These are phyloP conservation scores for human (Homo sapiens) DNA, from an alignment of 2,113 vertebrate species.

Conservation along the genomic window GRCh38 chr1:234040501-234041000, in stretches of 20 bases:
- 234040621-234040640: background rate
- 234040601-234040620: background rate
- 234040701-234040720: background rate
- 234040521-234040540: background rate
- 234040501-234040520: too few species aligned
- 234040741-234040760: background rate
- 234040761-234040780: background rate
- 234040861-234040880: background rate
- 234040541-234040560: background rate
- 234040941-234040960: background rate
- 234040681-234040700: too few species aligned
- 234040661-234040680: fast-evolving
- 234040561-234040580: background rate
- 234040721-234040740: background rate
- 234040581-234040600: background rate
- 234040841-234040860: background rate
- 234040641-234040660: background rate
- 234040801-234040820: background rate
- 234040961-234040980: background rate
- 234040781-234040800: background rate
- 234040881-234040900: background rate
- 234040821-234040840: background rate
- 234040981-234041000: background rate
- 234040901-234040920: background rate
- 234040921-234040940: too few species aligned